Conservation (phyloP, 2,113 vertebrate genomes). For the Ursus arctos region DNA sequence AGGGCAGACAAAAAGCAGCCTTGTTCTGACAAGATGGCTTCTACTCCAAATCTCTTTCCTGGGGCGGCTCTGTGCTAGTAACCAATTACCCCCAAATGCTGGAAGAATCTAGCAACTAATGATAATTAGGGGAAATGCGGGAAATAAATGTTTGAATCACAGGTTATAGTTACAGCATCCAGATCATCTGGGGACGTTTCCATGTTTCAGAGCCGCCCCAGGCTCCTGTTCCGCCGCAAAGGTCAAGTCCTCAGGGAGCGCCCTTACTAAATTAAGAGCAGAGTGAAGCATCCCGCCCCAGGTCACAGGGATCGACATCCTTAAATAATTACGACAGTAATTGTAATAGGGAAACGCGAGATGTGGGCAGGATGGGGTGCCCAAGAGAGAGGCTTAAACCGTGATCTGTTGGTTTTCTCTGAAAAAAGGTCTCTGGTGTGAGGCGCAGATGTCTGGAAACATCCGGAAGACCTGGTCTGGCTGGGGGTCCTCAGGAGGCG, state of each 20-base stretch:
- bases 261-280: background rate
- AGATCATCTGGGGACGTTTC: no score
- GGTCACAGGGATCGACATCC: background rate
- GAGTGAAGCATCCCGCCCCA: background rate
- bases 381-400: slow-evolving; percentile 85
- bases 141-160: background rate
- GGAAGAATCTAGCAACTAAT: background rate
- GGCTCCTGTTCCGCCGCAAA: accelerated
- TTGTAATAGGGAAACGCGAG: background rate
- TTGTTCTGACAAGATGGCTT: accelerated
- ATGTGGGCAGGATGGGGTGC: accelerated
- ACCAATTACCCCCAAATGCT: background rate
- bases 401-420: slow-evolving; percentile 96
- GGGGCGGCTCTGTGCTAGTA: background rate
- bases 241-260: accelerated
- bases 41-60: background rate
- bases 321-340: background rate
- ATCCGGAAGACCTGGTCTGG: slow-evolving; percentile 87
- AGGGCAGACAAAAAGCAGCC: background rate
- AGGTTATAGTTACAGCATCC: background rate
- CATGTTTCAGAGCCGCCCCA: accelerated
- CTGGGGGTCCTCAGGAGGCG: slow-evolving; percentile 78
- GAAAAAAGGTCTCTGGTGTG: slow-evolving; percentile 92
- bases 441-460: slow-evolving; percentile 88
- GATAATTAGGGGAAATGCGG: background rate